Conservation (phyloP, 2,113 vertebrate genomes). For the Tenrec ecaudatus region DNA sequence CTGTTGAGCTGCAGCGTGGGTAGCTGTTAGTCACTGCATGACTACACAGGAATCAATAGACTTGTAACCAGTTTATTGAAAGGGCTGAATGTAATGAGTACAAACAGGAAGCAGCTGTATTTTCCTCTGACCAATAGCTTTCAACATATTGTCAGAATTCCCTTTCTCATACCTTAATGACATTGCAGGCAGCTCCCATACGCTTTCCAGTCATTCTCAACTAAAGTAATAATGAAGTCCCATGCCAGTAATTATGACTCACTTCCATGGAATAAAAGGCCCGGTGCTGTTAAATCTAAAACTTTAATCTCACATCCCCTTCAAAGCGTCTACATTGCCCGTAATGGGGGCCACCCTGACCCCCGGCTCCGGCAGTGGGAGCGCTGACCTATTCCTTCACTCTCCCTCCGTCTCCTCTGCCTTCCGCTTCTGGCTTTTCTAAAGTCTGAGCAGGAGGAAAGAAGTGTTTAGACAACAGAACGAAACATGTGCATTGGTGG, state of each 20-base stretch:
- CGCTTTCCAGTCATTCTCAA: slow-evolving; percentile 44
- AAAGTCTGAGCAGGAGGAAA: background rate
- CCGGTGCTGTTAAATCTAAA: slow-evolving; percentile 24
- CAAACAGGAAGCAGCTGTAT: slow-evolving; percentile 72
- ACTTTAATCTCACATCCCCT: slow-evolving; percentile 7
- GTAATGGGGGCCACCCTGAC: background rate
- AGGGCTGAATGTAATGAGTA: slow-evolving; percentile 51
- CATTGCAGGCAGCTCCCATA: slow-evolving; percentile 33
- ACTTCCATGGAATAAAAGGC: slow-evolving; percentile 46
- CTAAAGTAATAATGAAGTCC: background rate
- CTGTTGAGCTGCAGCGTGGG: slow-evolving; percentile 48
- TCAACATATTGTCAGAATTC: slow-evolving; percentile 51
- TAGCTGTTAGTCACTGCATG: slow-evolving; percentile 63
- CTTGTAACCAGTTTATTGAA: slow-evolving; percentile 63
- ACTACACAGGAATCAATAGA: slow-evolving; percentile 66
- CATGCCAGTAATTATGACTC: slow-evolving; percentile 47
- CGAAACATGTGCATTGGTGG: background rate
- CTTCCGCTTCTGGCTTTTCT: background rate
- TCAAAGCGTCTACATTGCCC: background rate
- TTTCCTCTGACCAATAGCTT: slow-evolving; percentile 52
- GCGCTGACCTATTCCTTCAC: background rate
- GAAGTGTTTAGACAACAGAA: background rate
- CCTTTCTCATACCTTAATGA: slow-evolving; percentile 10
- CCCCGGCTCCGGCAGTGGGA: background rate
- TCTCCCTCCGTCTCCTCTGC: background rate